Percentiles rank a stretch among this genome's conserved stretches.
Conservation (phyloP, 2,113 vertebrate species). For the Zosterops japonicus region DNA sequence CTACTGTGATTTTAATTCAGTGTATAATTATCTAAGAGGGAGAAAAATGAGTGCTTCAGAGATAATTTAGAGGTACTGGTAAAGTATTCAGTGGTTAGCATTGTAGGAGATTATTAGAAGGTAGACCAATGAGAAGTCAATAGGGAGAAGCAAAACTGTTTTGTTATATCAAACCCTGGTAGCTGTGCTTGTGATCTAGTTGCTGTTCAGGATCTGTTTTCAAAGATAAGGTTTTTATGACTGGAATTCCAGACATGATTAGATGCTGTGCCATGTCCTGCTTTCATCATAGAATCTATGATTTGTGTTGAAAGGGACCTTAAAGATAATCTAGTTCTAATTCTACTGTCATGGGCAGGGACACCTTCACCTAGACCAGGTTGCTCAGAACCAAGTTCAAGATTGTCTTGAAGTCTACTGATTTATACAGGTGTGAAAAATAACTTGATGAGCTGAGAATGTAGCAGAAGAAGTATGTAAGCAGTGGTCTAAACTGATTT, state of each 20-base stretch:
- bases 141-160: not conserved
- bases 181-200: not conserved
- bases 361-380: not conserved
- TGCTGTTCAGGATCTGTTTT: not conserved
- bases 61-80: constrained; percentile 16
- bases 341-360: not conserved
- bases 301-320: not conserved
- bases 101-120: not conserved
- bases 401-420: not conserved
- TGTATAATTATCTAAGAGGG: constrained; percentile 28
- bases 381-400: not conserved
- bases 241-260: not conserved
- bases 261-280: not conserved
- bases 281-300: not conserved
- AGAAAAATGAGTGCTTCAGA: not conserved
- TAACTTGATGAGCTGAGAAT: not conserved
- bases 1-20: constrained; percentile 62
- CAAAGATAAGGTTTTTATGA: not conserved
- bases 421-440: not conserved
- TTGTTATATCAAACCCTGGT: not conserved
- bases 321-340: not conserved
- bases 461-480: not conserved
- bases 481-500: not conserved
- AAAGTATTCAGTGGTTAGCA: constrained; percentile 17
- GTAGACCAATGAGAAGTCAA: not conserved